Conservation (phyloP, 1,140 invertebrate genomes). For the Temnothorax nylanderi region DNA sequence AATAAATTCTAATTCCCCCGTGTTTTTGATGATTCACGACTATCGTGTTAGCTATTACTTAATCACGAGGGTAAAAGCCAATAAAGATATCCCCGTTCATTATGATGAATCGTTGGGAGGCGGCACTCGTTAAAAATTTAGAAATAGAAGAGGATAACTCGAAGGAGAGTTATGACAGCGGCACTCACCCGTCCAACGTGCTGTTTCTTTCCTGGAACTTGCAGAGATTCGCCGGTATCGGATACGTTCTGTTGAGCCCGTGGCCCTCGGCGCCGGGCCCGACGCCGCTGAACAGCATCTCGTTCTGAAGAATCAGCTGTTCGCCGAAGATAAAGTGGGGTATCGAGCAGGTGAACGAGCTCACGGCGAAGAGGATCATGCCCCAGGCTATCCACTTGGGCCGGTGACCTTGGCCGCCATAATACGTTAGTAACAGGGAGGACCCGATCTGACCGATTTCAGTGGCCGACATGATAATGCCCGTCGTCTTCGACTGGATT, state of each 20-base stretch:
- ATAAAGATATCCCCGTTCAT: slow-evolving; percentile 29
- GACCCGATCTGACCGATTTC: slow-evolving; percentile 98
- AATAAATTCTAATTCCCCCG: background rate
- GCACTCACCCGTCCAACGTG: slow-evolving; percentile 76
- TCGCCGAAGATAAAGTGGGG: slow-evolving; percentile 93
- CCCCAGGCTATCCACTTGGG: slow-evolving; percentile 98
- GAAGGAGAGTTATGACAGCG: background rate
- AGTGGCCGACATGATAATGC: slow-evolving; percentile 96
- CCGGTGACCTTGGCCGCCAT: slow-evolving; percentile 96
- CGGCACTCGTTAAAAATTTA: slow-evolving; percentile 27
- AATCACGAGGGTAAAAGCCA: slow-evolving; percentile 23
- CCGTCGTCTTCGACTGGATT: slow-evolving; percentile 97
- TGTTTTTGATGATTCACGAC: background rate
- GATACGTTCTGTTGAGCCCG: slow-evolving; percentile 77
- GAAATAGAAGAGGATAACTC: slow-evolving; percentile 15
- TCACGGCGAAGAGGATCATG: slow-evolving; percentile 95
- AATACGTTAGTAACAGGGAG: slow-evolving; percentile 95
- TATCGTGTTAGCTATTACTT: slow-evolving; percentile 13
- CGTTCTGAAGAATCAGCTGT: slow-evolving; percentile 89
- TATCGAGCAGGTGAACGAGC: slow-evolving; percentile 94
- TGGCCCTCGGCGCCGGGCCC: slow-evolving; percentile 66
- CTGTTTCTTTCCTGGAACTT: slow-evolving; percentile 76
- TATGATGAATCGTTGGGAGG: slow-evolving; percentile 1
- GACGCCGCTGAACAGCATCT: slow-evolving; percentile 85
- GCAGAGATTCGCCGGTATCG: slow-evolving; percentile 82